Conservation (phyloP, 2,113 vertebrate species). For the Lycaon pictus region DNA sequence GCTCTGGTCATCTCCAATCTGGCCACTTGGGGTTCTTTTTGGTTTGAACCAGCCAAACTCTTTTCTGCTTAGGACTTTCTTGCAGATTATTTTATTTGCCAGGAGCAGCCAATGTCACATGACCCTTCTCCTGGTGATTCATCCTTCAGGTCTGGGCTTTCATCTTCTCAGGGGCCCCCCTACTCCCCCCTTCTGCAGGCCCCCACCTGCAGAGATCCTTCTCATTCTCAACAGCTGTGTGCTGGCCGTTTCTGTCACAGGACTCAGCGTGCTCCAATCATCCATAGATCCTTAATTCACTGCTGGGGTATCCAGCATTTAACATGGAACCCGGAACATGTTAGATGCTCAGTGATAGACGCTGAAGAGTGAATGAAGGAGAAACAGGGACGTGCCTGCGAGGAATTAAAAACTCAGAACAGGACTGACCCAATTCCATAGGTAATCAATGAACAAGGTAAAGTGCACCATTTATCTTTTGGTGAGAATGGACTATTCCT, state of each 20-base stretch:
- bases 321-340: neutral
- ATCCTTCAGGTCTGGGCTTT: neutral
- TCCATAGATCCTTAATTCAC: neutral
- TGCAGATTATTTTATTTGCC: neutral
- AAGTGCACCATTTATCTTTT: neutral
- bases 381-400: neutral
- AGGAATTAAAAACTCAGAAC: neutral
- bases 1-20: neutral
- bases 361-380: neutral
- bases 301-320: neutral
- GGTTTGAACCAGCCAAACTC: neutral
- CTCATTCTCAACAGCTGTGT: neutral
- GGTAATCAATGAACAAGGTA: neutral
- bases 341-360: neutral
- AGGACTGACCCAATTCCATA: neutral
- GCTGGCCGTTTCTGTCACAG: neutral
- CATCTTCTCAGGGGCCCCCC: neutral
- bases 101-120: neutral
- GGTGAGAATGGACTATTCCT: neutral
- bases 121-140: neutral
- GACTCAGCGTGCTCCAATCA: neutral
- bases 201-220: neutral
- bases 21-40: neutral
- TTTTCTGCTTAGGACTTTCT: neutral
- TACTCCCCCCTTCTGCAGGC: neutral